phyloP scores from a whole-genome alignment of 2,113 vertebrate species.

The Equus quagga region DNA sequence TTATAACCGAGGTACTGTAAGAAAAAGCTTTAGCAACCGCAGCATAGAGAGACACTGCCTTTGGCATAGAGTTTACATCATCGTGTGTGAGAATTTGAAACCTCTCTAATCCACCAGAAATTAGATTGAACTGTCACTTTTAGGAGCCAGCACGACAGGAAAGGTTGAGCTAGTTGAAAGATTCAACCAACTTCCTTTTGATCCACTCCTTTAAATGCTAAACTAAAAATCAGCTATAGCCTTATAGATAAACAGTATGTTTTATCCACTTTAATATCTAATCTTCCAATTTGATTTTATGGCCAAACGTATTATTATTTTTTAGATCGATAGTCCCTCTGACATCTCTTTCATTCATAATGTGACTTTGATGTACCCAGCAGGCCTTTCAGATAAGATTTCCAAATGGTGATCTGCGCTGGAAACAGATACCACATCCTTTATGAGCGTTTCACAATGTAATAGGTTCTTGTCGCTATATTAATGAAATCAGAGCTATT shows the following conservation, averaged over 20 bases:
- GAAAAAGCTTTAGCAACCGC: not conserved
- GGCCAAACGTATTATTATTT: conserved; percentile 53
- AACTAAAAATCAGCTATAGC: not conserved
- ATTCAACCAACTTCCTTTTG: conserved; percentile 59
- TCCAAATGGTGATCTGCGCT: not conserved
- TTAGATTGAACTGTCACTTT: not conserved
- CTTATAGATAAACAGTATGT: conserved; percentile 41
- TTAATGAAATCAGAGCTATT: conserved; percentile 56
- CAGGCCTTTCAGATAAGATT: conserved; percentile 56
- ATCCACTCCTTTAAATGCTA: conserved; percentile 15
- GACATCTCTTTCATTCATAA: conserved; percentile 25
- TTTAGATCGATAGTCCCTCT: not conserved
- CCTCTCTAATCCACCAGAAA: conserved; percentile 31
- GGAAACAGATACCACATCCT: conserved; percentile 36
- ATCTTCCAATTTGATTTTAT: conserved; percentile 68
- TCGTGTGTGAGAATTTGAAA: not conserved
- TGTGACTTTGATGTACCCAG: conserved; percentile 57
- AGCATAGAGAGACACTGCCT: not conserved
- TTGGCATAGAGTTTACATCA: not conserved
- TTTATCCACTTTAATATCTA: conserved; percentile 59
- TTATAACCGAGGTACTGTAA: not conserved
- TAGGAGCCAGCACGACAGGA: not conserved
- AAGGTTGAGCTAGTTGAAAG: not conserved
- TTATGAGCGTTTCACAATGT: conserved; percentile 21
- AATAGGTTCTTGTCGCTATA: conserved; percentile 36